Conservation (phyloP, 2,113 vertebrate species). For the Crotophaga sulcirostris region DNA sequence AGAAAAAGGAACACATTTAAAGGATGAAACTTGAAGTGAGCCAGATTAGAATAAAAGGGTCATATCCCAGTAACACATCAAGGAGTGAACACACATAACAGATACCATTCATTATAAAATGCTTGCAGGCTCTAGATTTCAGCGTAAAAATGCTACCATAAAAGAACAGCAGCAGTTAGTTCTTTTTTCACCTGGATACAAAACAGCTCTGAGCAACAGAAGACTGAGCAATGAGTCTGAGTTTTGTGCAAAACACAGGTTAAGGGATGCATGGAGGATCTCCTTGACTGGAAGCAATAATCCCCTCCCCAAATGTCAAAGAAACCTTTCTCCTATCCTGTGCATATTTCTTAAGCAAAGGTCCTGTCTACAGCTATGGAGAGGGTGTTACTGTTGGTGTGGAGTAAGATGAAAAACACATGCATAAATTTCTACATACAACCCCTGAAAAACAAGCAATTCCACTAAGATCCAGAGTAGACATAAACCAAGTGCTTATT, state of each 20-base stretch:
- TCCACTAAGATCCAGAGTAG: not conserved
- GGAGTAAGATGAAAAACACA: not conserved
- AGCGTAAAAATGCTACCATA: not conserved
- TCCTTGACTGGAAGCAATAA: not conserved
- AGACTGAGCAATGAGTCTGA: not conserved
- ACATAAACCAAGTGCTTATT: not conserved
- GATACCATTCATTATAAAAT: not conserved
- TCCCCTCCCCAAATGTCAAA: not conserved
- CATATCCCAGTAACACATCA: not conserved
- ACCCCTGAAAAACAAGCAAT: no score
- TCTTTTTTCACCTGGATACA: not conserved
- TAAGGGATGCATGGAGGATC: not conserved
- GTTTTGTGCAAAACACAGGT: not conserved
- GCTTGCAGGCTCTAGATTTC: not conserved
- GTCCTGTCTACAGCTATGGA: not conserved
- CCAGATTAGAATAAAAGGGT: not conserved
- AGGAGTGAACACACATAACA: not conserved
- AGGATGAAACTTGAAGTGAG: not conserved
- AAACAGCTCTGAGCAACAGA: not conserved
- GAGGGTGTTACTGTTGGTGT: not conserved
- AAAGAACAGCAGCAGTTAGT: not conserved
- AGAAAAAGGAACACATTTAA: not conserved
- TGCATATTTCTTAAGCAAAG: rapidly evolving
- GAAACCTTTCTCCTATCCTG: not conserved
- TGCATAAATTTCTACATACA: not conserved